Evolutionary conservation across 1,140 invertebrate genomes (phyloP).

Genomic region (Thalassaphorura encarpata): DNA sequence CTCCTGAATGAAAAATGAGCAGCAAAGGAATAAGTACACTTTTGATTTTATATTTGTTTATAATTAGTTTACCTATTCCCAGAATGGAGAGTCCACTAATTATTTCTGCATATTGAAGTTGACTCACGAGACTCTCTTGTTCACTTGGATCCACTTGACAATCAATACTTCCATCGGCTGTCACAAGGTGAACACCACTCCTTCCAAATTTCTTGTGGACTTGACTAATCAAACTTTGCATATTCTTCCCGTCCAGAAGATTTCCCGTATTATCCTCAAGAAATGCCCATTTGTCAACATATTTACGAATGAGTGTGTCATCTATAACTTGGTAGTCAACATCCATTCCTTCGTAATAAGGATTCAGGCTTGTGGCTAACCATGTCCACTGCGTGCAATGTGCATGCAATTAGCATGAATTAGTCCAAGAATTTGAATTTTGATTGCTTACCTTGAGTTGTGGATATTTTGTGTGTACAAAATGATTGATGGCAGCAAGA

Average conservation of each 20-base stretch:
- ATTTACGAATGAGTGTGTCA: conserved; percentile 71
- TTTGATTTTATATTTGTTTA: not conserved
- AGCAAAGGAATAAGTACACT: not conserved
- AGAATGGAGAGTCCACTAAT: conserved; percentile 61
- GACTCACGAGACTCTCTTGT: conserved; percentile 67
- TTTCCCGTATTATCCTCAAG: conserved; percentile 74
- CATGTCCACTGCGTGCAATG: too few species aligned
- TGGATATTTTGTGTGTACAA: conserved; percentile 44
- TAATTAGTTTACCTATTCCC: conserved; percentile 43
- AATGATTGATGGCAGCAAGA: conserved; percentile 79
- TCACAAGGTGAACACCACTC: conserved; percentile 59
- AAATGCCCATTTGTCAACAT: conserved; percentile 72
- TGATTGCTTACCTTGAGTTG: too few species aligned
- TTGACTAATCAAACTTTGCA: conserved; percentile 51
- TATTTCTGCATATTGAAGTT: conserved; percentile 71
- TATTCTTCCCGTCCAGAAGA: conserved; percentile 56
- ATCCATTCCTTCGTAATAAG: conserved; percentile 78
- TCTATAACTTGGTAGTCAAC: conserved; percentile 63
- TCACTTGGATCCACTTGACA: conserved; percentile 70
- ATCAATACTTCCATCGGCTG: conserved; percentile 88
- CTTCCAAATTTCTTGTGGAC: too few species aligned
- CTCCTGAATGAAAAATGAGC: conserved; percentile 51
- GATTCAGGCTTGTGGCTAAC: conserved; percentile 77
- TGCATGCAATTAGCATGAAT: conserved; percentile 44
- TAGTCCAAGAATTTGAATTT: too few species aligned